Evolutionary conservation across 1,140 invertebrate species (phyloP), one percentile per base, ranked within the genome.

Genomic region (Chironomus striatipennis): DNA sequence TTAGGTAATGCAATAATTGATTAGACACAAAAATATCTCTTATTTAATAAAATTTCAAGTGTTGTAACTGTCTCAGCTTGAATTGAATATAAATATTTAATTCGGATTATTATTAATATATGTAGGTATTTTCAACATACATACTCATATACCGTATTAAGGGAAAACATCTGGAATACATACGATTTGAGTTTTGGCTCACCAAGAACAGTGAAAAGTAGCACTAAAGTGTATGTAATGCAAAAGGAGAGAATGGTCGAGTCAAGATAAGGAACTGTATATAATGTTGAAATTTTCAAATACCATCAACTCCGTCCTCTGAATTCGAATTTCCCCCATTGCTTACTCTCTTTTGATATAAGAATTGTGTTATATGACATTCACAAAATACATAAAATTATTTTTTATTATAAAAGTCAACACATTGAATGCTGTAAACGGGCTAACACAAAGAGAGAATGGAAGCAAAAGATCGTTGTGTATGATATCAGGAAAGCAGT

Each of bases 321-420:
- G 47, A 15, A 57, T 15, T 57, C 24, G 24, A 34, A 34, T n/a
- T 57, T 57, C 47, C 5, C 4, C 12, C 4, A 15, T 15, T 57
- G 12, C 47, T 57, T 57, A 57, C 47, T 57, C 12, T 57, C n/a
- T 57, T 57, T n/a, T 57, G 47, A 57, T 57, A 57, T n/a, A n/a
- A 57, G 12, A 57, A 70, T 70, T 70, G 17, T 70, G 7, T 70
- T 70, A 20, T 70, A 8, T 21, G 18, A 7, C 65, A 20, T 70
- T 70, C 65, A 70, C 4, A 70, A 70, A 70, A 70, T 70, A 70
- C 65, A 70, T 70, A 70, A 70, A 70, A 70, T 70, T 70, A 70
- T 70, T 70, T 70, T 70, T 70, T 70, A 70, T 70, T 70, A 70
- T 70, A 20, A 70, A 70, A 70, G 65, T 70, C 17, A 70, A 70